phyloP scores from a whole-genome alignment of 2,888 invertebrate genomes.

The Cylloceria caligata region DNA sequence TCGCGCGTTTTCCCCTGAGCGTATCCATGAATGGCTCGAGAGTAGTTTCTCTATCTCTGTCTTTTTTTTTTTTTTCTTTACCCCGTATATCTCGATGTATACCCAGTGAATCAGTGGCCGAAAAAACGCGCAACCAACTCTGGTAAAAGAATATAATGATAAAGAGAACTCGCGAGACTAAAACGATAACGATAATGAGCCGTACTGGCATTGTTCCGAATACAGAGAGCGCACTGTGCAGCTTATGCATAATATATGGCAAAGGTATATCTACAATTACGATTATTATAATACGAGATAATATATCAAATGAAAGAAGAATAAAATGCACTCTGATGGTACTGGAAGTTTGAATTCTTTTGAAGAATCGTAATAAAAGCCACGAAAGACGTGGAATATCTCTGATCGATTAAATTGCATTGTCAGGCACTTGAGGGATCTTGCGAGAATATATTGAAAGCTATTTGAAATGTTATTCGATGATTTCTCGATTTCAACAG shows the following conservation, averaged over 20 bases:
- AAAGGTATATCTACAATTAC: not conserved
- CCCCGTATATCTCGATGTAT: not conserved
- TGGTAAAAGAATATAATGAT: slow-evolving; percentile 18
- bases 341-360: no score
- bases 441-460: not conserved
- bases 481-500: not conserved
- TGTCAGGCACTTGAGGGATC: not conserved
- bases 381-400: not conserved
- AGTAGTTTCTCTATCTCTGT: slow-evolving; percentile 39
- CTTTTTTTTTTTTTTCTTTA: not conserved
- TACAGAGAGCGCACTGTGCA: slow-evolving; percentile 18
- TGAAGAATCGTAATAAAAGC: no score
- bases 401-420: not conserved
- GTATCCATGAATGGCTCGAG: slow-evolving; percentile 40
- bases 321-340: no score
- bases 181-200: slow-evolving; percentile 55
- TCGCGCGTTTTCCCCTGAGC: slow-evolving; percentile 24
- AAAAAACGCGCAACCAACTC: slow-evolving; percentile 2
- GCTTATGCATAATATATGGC: not conserved
- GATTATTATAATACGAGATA: slow-evolving; percentile 28
- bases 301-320: slow-evolving; percentile 16
- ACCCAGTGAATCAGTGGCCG: not conserved
- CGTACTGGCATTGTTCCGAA: slow-evolving; percentile 44
- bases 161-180: slow-evolving; percentile 4
- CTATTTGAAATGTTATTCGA: not conserved